Evolutionary conservation across 2,797 vertebrate genomes (phyloP), one percentile per base, ranked within the genome.

Genomic region (Sternarchorhynchus goeldii): DNA sequence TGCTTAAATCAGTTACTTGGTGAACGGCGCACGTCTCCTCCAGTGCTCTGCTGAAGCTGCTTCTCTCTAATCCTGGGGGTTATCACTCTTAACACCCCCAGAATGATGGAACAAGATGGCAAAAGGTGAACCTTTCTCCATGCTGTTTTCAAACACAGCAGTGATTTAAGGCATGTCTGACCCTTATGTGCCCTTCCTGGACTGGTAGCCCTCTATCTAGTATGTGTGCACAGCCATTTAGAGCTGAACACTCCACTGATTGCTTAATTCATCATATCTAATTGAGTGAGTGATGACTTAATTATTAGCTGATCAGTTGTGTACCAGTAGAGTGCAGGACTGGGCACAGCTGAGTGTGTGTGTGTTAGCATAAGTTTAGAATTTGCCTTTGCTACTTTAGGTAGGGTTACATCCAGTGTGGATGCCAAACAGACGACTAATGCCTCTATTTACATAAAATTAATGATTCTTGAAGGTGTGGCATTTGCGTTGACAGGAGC

Each of bases 71-170:
- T 57, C 50, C 29, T 55, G 29, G 29, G n/a, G 25, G 45, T 78
- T 73, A n/a, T 73, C 25, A 31, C 56, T 39, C n/a, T 25, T 36
- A 72, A 58, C 69, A 70, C 16, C 39, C 7, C 63, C 18, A 12
- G 53, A 57, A 39, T 58, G 59, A 45, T 65, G 60, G 20, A 50
- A 45, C 6, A 31, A 39, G 31, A 8, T 34, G 32, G 50, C n/a
- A 8, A 12, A n/a, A 58, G 55, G 57, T 72, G 16, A 20, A 20
- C 18, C 53, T n/a, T 21, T 5, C 29, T 18, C 32, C 21, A 41
- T 58, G 7, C 21, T 67, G 56, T 68, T 79, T 79, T 25, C 31
- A 65, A 34, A 34, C 58, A 31, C 60, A 80, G 18, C 29, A 71
- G 63, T 73, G 16, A 32, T 39, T 25, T n/a, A 36, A 65, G 39